Evolutionary conservation across 2,888 invertebrate species (phyloP).

Genomic region (Caenorhabditis sp.): DNA sequence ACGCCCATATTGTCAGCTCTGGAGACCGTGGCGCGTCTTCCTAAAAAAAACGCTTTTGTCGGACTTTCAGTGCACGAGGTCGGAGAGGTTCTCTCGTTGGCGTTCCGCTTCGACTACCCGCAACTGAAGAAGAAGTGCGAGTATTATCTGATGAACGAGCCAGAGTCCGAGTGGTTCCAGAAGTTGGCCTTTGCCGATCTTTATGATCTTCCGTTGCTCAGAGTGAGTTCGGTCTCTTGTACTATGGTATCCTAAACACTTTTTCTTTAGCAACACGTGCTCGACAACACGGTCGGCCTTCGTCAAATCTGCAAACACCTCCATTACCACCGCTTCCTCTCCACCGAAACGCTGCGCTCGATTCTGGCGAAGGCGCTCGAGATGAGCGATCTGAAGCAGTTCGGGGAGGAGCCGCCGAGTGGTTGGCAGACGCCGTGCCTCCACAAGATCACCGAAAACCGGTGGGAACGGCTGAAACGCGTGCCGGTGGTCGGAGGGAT

Average conservation of each 20-base stretch:
- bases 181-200: slow-evolving; percentile 35
- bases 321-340: slow-evolving; percentile 22
- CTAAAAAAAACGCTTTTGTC: too few relatives aligned
- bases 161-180: slow-evolving; percentile 32
- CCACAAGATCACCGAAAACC: slow-evolving; percentile 29
- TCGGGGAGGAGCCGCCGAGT: slow-evolving; percentile 2
- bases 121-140: slow-evolving; percentile 30
- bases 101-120: slow-evolving; percentile 34
- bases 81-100: slow-evolving; percentile 25
- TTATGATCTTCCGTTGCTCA: slow-evolving; percentile 15
- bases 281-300: slow-evolving; percentile 19
- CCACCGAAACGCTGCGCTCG: slow-evolving; percentile 16
- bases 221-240: slow-evolving; percentile 2
- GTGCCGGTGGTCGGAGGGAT: not conserved
- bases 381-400: slow-evolving; percentile 9
- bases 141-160: slow-evolving; percentile 34
- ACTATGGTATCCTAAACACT: not conserved
- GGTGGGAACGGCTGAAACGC: slow-evolving; percentile 32
- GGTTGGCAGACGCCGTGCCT: slow-evolving; percentile 6
- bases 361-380: slow-evolving; percentile 7
- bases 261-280: slow-evolving; percentile 11
- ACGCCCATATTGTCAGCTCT: too few relatives aligned
- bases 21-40: too few relatives aligned
- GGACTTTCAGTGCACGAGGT: slow-evolving; percentile 36
- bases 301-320: slow-evolving; percentile 19